Percentiles rank a stretch among this genome's conserved stretches.
Evolutionary conservation across 1,140 invertebrate genomes (phyloP).

Genomic region (Acromyrmex heyeri): DNA sequence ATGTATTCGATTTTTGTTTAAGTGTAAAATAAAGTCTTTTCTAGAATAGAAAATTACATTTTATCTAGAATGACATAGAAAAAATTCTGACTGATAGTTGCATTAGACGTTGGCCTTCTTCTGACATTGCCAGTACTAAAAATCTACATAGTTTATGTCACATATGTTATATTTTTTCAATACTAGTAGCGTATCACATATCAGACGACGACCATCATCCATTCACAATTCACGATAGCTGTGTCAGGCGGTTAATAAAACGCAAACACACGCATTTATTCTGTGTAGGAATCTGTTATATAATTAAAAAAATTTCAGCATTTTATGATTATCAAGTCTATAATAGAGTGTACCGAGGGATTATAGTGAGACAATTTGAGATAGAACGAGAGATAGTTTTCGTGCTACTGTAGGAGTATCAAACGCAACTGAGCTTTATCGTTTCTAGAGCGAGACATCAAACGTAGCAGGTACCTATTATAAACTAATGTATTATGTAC

Average conservation of each 20-base stretch:
- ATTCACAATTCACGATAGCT: background rate
- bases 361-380: background rate
- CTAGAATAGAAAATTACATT: background rate
- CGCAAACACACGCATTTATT: background rate
- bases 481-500: slow-evolving; percentile 53
- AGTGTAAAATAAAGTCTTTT: too few species aligned
- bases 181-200: too few species aligned
- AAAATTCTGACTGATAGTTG: background rate
- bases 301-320: slow-evolving; percentile 13
- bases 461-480: slow-evolving; percentile 47
- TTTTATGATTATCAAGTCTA: background rate
- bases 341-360: background rate
- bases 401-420: background rate
- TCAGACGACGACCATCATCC: background rate
- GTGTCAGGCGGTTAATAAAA: background rate
- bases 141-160: too few species aligned
- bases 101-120: background rate
- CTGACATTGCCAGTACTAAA: too few species aligned
- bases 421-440: background rate
- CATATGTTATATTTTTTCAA: too few species aligned
- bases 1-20: too few species aligned
- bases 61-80: background rate
- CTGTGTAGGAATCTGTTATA: background rate
- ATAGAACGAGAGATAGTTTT: background rate
- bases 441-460: slow-evolving; percentile 23